Base-by-base conservation (phyloP, 1,140 invertebrate species). In the Bombus waltoni region DNA sequence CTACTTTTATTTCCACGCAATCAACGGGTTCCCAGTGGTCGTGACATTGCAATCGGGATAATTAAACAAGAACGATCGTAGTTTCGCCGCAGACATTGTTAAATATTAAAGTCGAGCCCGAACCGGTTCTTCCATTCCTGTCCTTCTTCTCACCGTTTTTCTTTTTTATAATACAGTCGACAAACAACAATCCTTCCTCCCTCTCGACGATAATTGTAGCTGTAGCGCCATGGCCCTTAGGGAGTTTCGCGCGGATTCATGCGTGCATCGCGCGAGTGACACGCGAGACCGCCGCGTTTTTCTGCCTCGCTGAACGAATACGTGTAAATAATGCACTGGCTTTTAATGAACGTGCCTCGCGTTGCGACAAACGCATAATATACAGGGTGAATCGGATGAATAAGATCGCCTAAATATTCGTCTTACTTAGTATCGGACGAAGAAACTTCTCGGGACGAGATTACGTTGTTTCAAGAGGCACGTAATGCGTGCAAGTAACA, bases 11-110 rank as follows among this genome's bases (percentile, higher is more conserved):
- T 59, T 81, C 73, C 77, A 42, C n/a, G 86, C 83, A 86, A 86
- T 87, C 86, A 86, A 38, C 65, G 62, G 73, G 35, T 65, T 59
- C 3, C 1, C 9, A n/a, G n/a, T 44, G n/a, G 18, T 11, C 44
- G 47, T 62, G 65, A 76, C 57, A 81, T 77, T 81, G 83, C 81
- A 86, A 88, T 86, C 78, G 65, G 66, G 84, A 88, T 81, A 88
- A 88, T 88, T 86, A 88, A 88, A 86, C 87, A 88, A 76, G 38
- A 73, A 53, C 35, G 83, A 68, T 70, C 32, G 32, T 40, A 62
- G 47, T 35, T 42, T 44, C 25, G 40, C 44, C 65, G 83, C 72
- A 42, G 53, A 59, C 84, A 62, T 62, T n/a, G 40, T 82, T 40
- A 73, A 82, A 81, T 84, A 87, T 88, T 80, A 87, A 87, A 87